Evolutionary conservation across 1,140 invertebrate species (phyloP), one percentile per base, ranked within the genome.

Genomic region (Macrobrachium nipponense): DNA sequence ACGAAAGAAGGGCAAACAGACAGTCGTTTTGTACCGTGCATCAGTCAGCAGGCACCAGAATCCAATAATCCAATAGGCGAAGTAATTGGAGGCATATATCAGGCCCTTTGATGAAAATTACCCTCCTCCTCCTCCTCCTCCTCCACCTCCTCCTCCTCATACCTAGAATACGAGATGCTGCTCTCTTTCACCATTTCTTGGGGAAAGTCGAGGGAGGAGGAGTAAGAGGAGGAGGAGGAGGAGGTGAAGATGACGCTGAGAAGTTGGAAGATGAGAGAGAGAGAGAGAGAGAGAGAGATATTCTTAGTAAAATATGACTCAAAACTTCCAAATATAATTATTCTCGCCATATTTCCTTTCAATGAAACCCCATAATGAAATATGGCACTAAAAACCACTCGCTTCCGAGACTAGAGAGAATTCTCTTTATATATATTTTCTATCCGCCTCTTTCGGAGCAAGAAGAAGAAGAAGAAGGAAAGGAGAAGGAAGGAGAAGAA

Each of bases 41-140:
- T 80, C 79, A 80, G 23, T 80, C 79, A 80, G 62, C 62, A 18
- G 44, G 51, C 79, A 80, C 62, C 62, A 27, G 70, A 70, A 80
- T 80, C 79, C 79, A 80, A 80, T 80, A 80, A 80, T 44, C 79
- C 79, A 51, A 80, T 80, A 80, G 79, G 66, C 79, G 79, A 43
- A 70, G 79, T 80, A 80, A 80, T 80, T 80, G 79, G 66, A 68
- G 79, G 79, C 66, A 80, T 80, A 80, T 80, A 80, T 80, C 79
- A 80, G 66, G 62, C 17, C 62, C 79, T 59, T 80, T 80, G 79
- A 80, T 80, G 79, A 80, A 68, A 80, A 80, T 80, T 80, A 80
- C 79, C 59, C 70, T 73, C 20, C 51, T 51, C 51, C 70, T 73
- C 70, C 51, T 43, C 43, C 68, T 72, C 68, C 43, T 51, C 18